Conservation (phyloP, 2,797 vertebrate genomes). For the Tinamus major region DNA sequence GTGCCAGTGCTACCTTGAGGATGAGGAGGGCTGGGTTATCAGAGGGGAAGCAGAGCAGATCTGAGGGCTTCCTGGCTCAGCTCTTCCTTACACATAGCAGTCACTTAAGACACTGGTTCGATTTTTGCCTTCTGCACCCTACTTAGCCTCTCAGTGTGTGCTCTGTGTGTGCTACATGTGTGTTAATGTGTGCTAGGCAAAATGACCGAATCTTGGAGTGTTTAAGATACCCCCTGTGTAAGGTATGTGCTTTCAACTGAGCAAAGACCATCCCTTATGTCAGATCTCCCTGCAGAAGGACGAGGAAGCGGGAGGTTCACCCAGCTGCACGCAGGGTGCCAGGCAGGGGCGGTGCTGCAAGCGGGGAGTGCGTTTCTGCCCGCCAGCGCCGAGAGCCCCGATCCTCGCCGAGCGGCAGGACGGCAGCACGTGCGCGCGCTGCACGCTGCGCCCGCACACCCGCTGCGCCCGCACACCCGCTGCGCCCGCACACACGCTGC, state of each 20-base stretch:
- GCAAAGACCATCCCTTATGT: fast-evolving
- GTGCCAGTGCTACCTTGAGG: not conserved
- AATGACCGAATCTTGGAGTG: not conserved
- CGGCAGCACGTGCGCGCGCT: no score
- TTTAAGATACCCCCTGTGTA: not conserved
- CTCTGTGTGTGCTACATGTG: not conserved
- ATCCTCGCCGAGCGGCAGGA: no score
- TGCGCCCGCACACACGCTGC: no score
- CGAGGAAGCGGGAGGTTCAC: not conserved
- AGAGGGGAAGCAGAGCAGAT: not conserved
- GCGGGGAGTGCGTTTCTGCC: not conserved
- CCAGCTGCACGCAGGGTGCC: not conserved
- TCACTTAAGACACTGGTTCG: not conserved
- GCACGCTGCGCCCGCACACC: no score
- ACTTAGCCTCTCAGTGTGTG: fast-evolving
- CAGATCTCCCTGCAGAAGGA: not conserved
- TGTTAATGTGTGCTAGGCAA: not conserved
- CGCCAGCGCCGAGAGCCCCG: not conserved
- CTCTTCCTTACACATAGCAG: not conserved
- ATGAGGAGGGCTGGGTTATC: not conserved
- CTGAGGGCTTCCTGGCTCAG: not conserved
- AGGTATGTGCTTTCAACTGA: not conserved
- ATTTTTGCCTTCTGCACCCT: fast-evolving
- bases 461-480: no score
- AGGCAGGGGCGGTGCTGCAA: no score